Conservation (phyloP, 2,888 invertebrate genomes). For the Galerucella nymphaeae region DNA sequence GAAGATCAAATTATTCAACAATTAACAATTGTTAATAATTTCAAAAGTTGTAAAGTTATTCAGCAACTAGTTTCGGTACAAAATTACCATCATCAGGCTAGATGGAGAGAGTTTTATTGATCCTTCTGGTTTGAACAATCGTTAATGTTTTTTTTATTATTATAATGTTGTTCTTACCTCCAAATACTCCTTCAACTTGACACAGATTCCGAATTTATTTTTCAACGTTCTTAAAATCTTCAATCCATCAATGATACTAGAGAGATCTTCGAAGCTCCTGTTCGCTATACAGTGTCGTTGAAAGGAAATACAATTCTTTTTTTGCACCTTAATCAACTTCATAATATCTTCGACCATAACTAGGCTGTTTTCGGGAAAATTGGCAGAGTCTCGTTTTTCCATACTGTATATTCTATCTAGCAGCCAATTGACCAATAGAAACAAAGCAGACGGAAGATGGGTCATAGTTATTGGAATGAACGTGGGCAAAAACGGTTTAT, state of each 20-base stretch:
- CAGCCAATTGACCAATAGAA: constrained; percentile 56
- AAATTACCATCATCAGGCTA: too few relatives aligned
- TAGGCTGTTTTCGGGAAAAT: constrained; percentile 61
- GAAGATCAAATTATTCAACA: too few relatives aligned
- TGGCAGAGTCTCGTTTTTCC: constrained; percentile 48
- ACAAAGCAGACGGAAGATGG: constrained; percentile 50
- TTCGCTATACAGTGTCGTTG: constrained; percentile 44
- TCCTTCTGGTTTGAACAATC: too few relatives aligned
- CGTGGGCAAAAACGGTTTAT: constrained; percentile 51
- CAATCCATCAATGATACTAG: constrained; percentile 40
- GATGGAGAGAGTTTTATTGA: too few relatives aligned
- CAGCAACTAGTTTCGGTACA: too few relatives aligned
- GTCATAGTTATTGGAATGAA: constrained; percentile 56
- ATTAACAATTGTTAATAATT: too few relatives aligned
- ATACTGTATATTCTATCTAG: constrained; percentile 50
- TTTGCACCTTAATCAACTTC: constrained; percentile 44
- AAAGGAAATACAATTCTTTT: constrained; percentile 35
- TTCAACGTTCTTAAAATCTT: constrained; percentile 50
- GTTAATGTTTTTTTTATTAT: too few relatives aligned
- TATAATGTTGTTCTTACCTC: constrained; percentile 43
- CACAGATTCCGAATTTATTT: constrained; percentile 49
- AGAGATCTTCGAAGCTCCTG: constrained; percentile 37
- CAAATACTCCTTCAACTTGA: constrained; percentile 53
- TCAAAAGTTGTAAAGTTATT: too few relatives aligned
- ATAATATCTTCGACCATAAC: constrained; percentile 42